Evolutionary conservation across 2,888 invertebrate species (phyloP), one percentile per base, ranked within the genome.

Genomic region (Limnephilus auricula): DNA sequence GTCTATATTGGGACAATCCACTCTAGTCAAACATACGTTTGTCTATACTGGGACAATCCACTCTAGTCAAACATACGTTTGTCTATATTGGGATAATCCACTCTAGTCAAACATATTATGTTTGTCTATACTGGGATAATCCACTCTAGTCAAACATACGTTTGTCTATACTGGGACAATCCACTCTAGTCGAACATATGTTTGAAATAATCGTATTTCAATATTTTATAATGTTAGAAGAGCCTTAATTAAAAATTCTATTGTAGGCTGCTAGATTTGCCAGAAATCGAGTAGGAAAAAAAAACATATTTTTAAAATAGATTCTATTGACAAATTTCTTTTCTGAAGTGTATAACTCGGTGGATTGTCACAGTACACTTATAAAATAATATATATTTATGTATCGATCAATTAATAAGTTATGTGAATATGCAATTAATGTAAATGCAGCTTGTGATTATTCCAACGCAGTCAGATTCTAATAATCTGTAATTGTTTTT

Each of bases 291-390:
- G 65, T n/a, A n/a, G 25, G n/a, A n/a, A 65, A 65, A 65, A 65
- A 65, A 65, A 65, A 25, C 50, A 65, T 65, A 9, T 9, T 25
- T 65, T 65, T 25, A 65, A 65, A 65, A 65, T 25, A n/a, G 65
- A 65, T n/a, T n/a, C 65, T 6, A 65, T 65, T 9, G 65, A 18
- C n/a, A 25, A 25, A 25, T 25, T 25, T 65, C 9, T 65, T 65
- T 25, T 25, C 10, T 18, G 0, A 2, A 25, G 25, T 5, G 25
- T 65, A 25, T 65, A 25, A n/a, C 65, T 25, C n/a, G n/a, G 65
- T 65, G 65, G 65, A 65, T 65, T 65, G 65, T 65, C 65, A 65
- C 65, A 65, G n/a, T 65, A 65, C 65, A 65, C 65, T n/a, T 65
- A 65, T 65, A n/a, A 65, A 65, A 65, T 65, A 65, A 65, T 65